Evolutionary conservation across 1,140 invertebrate genomes (phyloP), one percentile per base, ranked within the genome.

Genomic region (Centruroides sculpturatus): DNA sequence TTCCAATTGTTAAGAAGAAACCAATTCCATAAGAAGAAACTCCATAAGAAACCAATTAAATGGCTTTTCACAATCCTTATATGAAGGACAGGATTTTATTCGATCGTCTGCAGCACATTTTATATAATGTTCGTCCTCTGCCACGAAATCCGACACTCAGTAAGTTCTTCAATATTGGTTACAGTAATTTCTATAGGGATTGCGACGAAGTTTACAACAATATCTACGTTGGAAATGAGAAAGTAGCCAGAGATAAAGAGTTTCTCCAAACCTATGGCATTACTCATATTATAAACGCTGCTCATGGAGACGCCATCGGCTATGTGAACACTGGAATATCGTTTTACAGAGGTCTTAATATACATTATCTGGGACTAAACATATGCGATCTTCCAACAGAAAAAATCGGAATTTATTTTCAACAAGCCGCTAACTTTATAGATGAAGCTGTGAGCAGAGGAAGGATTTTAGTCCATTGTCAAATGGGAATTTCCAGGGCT

Each of bases 401-500:
- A 35, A 46, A 35, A 36, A 35, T 63, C 3, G 53, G 10, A 48
- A 13, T 35, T 36, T 53, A 63, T 51, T 63, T 63, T 63, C n/a
- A 59, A 35, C 10, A 23, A 34, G 57, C 57, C 7, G 53, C 53
- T 55, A 60, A 69, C 12, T 75, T 74, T 53, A 78, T 75, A 47
- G 64, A 74, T 36, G 66, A 59, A 69, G 71, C 67, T n/a, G 35
- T 68, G 5, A 57, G 67, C 23, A 73, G 68, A 52, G 79, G 82
- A 35, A 84, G 83, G 71, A 78, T 93, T 59, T 77, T 92, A 59
- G 83, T 95, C 1, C 91, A 96, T 73, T 96, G 92, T 71, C 92
- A 92, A 74, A 88, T 90, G 5, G 92, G 92, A 8, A 82, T 93
- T 3, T 94, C 90, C 11, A 76, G 92, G 13, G 88, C 90, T n/a